A percentile compares a stretch with the other conserved stretches of the same genome.
Evolutionary conservation across 2,797 vertebrate species (phyloP).

Genomic region (Rhynchonycteris naso): DNA sequence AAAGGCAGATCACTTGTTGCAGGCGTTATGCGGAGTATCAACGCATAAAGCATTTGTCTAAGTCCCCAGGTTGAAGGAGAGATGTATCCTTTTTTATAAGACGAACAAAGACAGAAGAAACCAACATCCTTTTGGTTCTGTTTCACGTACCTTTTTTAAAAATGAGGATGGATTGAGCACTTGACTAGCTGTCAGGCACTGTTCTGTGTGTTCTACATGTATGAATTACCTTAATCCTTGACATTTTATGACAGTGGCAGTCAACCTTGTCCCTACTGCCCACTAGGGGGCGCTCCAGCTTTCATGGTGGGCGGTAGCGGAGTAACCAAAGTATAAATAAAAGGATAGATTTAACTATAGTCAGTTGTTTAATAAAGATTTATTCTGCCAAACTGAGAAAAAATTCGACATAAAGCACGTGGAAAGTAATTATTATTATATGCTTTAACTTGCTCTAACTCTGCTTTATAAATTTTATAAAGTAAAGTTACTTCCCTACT

Average conservation of each 20-base stretch:
- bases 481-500: too few relatives aligned
- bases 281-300: too few relatives aligned
- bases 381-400: too few relatives aligned
- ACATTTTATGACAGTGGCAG: not conserved
- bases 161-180: not conserved
- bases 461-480: too few relatives aligned
- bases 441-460: too few relatives aligned
- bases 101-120: not conserved
- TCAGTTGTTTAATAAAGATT: too few relatives aligned
- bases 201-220: not conserved
- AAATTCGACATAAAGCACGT: too few relatives aligned
- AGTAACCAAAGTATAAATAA: too few relatives aligned
- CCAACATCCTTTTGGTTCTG: not conserved
- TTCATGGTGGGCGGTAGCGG: too few relatives aligned
- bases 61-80: not conserved
- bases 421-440: too few relatives aligned
- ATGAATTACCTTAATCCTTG: not conserved
- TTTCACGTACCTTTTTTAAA: not conserved
- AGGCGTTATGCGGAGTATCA: not conserved
- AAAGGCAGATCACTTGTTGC: not conserved
- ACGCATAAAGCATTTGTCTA: not conserved
- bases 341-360: too few relatives aligned
- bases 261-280: too few relatives aligned
- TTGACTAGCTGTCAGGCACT: not conserved
- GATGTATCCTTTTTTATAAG: not conserved